Evolutionary conservation across 1,140 invertebrate species (phyloP).

Genomic region (Gonatopus flavifemur): DNA sequence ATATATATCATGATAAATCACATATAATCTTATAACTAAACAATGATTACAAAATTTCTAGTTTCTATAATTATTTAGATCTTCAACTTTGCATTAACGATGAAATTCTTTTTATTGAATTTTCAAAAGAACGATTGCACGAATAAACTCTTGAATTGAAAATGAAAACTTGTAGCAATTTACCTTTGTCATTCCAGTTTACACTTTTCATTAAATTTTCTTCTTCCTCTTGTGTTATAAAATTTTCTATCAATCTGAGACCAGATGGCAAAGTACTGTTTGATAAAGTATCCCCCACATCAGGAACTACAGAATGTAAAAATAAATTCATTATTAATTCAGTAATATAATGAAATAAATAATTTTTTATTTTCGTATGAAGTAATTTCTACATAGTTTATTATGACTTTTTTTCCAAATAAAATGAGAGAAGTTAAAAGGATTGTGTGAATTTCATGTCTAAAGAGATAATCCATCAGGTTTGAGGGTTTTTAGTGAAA

Average conservation of each 20-base stretch:
- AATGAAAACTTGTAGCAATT: constrained; percentile 1
- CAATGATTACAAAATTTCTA: too few relatives aligned
- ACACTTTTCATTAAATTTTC: constrained; percentile 64
- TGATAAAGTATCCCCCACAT: constrained; percentile 32
- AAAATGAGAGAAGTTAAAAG: too few relatives aligned
- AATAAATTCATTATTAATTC: constrained; percentile 1
- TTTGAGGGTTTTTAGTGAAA: too few relatives aligned
- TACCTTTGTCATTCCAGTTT: constrained; percentile 59
- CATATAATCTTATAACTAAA: background rate
- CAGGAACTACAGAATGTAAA: constrained; percentile 50
- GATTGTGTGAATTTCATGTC: too few relatives aligned
- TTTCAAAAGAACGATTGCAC: too few relatives aligned
- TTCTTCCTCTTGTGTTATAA: constrained; percentile 76
- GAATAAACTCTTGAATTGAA: too few relatives aligned
- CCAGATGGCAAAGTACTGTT: constrained; percentile 64
- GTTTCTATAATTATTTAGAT: too few relatives aligned
- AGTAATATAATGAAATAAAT: background rate
- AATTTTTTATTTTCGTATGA: background rate
- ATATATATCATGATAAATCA: background rate
- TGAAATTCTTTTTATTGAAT: background rate
- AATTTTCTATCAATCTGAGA: constrained; percentile 72
- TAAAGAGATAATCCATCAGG: too few relatives aligned
- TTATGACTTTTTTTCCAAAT: too few relatives aligned
- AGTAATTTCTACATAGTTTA: too few relatives aligned
- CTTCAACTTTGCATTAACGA: too few relatives aligned